Evolutionary conservation across 2,888 invertebrate genomes (phyloP), one percentile per base, ranked within the genome.

Genomic region (Antheraea assamensis): DNA sequence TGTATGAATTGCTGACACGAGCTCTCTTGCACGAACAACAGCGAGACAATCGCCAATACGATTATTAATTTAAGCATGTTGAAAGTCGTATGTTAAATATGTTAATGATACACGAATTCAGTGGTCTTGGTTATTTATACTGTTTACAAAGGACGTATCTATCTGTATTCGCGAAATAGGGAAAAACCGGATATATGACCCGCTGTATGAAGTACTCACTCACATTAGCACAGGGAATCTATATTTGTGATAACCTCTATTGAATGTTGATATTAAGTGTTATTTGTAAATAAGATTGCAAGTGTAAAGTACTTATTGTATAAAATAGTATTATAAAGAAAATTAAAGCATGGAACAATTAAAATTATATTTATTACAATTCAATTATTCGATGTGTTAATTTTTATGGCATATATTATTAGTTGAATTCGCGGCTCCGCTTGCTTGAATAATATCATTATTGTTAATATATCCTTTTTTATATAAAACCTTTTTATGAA

Each of bases 1-100:
- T 64, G 71, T 52, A 78, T 77, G 8, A 77, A 76, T 30, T 72
- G 47, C 27, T 76, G 73, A 70, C 70, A 68, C 2, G 35, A 35
- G 24, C 35, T 68, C 35, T 68, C 68, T 4, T 68, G 35, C 35
- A 35, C 31, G 10, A 68, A 10, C 31, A 68, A 15, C 10, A 35
- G 3, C n/a, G 68, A 68, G 21, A n/a, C 35, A 8, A 68, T 35
- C 2, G 13, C n/a, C n/a, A 68, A 35, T 68, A 68, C 35, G 3
- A 35, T 21, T 19, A 35, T 21, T 35, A 68, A 35, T 68, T 68
- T 68, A 35, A 68, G 35, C 68, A 68, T 68, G 35, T 68, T 68
- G 35, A 0, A 31, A 8, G 35, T 68, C n/a, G 68, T 35, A 68
- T 19, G 61, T 30, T 30, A 27, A 30, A 27, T 64, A 17, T 30